A percentile compares a stretch with the other conserved stretches of the same genome.
Conservation (phyloP, 1,140 invertebrate species). For the Drosophila melanica region DNA sequence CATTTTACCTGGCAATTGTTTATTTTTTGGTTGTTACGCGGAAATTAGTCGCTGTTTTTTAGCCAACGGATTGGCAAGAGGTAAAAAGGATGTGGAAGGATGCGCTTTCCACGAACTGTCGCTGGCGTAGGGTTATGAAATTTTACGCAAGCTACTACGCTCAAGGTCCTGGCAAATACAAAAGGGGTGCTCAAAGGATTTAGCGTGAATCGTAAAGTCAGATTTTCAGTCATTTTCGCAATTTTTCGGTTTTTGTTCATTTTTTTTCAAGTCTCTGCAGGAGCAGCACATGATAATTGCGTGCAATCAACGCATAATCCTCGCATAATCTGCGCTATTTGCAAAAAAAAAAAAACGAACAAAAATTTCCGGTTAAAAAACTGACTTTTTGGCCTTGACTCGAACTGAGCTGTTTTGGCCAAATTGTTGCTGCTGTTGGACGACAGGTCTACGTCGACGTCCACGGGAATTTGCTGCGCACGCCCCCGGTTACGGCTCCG, state of each 20-base stretch:
- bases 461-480: constrained; percentile 33
- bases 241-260: not conserved
- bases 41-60: constrained; percentile 64
- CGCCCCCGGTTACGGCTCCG: constrained; percentile 50
- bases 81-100: constrained; percentile 66
- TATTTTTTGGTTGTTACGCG: constrained; percentile 35
- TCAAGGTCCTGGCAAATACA: constrained; percentile 51
- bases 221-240: constrained; percentile 7
- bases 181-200: constrained; percentile 72
- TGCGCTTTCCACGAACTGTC: constrained; percentile 40
- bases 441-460: constrained; percentile 10
- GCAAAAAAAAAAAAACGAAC: constrained; percentile 37
- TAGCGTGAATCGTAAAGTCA: constrained; percentile 57
- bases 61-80: constrained; percentile 81
- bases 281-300: constrained; percentile 54
- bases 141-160: constrained; percentile 70
- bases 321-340: constrained; percentile 73
- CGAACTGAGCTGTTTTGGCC: not conserved
- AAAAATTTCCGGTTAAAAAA: constrained; percentile 12
- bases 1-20: constrained; percentile 29
- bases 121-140: constrained; percentile 73
- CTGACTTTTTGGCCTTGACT: constrained; percentile 49
- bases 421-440: not conserved
- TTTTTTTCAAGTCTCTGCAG: constrained; percentile 2
- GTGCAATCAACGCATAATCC: constrained; percentile 74